Base-by-base conservation (phyloP, 1,140 invertebrate genomes). In the Diorhabda sublineata region DNA sequence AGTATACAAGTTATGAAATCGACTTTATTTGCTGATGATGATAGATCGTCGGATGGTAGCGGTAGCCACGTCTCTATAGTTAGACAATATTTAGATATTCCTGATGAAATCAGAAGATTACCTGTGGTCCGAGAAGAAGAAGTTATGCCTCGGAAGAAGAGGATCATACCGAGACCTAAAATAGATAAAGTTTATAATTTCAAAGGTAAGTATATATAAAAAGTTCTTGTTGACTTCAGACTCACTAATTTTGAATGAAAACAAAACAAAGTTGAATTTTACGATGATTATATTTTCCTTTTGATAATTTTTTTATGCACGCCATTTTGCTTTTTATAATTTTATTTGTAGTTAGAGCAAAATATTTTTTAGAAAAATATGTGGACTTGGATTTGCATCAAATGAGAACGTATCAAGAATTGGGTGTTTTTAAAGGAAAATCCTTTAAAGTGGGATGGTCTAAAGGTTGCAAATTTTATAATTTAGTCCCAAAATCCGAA, bases 391-490 rank as follows among this genome's bases (percentile, higher is more conserved):
- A 56, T 0, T 4, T 68, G 9, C 68, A 60, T 3, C 62, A 66
- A 45, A 65, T 83, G 84, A 80, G 84, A 2, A 85, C 86, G 70
- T 79, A 89, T 4, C 85, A 87, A 3, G 92, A 95, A 79, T 77
- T 88, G 69, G 88, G 83, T 0, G 79, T 88, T 8, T 83, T 84
- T 80, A 89, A 87, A 83, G 88, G 90, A 2, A 84, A 90, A 3
- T 87, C 87, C 65, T 91, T 89, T 69, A 87, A 91, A 74, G 85
- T 91, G 0, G 91, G 90, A 1, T 96, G 93, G 89, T 88, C 88
- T 0, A 87, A 87, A 2, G 84, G 84, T n/a, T 86, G 88, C 70
- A 86, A 85, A 0, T 74, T 94, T 66, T 67, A 59, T 5, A n/a
- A 45, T 45, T 44, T 66, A 41, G 63, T 41, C 26, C 58, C 63